Base-by-base conservation (phyloP, 1,140 invertebrate species). In the Pachypeltis micranthus region DNA sequence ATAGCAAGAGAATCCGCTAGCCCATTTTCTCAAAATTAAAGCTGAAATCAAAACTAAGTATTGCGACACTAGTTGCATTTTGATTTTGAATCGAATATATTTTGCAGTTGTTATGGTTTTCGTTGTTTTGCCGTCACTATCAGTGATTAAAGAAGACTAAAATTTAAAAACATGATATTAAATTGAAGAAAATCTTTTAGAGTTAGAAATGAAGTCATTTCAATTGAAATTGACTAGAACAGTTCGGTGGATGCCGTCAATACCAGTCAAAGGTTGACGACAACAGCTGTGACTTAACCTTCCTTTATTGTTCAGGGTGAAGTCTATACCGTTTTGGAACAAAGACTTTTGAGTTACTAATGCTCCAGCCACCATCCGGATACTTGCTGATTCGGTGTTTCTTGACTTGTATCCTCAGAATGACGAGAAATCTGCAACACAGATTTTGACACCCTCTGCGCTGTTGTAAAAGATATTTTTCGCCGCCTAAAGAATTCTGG, bases 91-190 rank as follows among this genome's bases (percentile, higher is more conserved):
- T n/a, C n/a, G n/a, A n/a, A n/a, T n/a, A n/a, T n/a, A n/a, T n/a
- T n/a, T n/a, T 67, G 12, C 47, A 66, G 28, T 26, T 66, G 2
- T 63, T 70, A 51, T 61, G 69, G 0, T 31, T 66, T 0, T 47
- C 66, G 27, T 71, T 77, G 70, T 44, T 76, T 0, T 21, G 65
- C 14, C 34, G 81, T 0, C 81, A 81, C 65, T 28, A 58, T 0
- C 66, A n/a, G n/a, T 75, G 0, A 79, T 73, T 0, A 66, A 65
- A 4, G 65, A 67, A n/a, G 72, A 74, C 25, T 63, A 68, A 0
- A 68, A 70, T 19, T 67, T 67, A n/a, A n/a, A n/a, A n/a, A n/a
- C n/a, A n/a, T n/a, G n/a, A n/a, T n/a, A n/a, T n/a, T n/a, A n/a
- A n/a, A n/a, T n/a, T n/a, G n/a, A n/a, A n/a, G n/a, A n/a, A n/a